Percentiles rank a stretch among this genome's conserved stretches.
Evolutionary conservation across 1,140 invertebrate genomes (phyloP).

Genomic region (Drosophila lini): DNA sequence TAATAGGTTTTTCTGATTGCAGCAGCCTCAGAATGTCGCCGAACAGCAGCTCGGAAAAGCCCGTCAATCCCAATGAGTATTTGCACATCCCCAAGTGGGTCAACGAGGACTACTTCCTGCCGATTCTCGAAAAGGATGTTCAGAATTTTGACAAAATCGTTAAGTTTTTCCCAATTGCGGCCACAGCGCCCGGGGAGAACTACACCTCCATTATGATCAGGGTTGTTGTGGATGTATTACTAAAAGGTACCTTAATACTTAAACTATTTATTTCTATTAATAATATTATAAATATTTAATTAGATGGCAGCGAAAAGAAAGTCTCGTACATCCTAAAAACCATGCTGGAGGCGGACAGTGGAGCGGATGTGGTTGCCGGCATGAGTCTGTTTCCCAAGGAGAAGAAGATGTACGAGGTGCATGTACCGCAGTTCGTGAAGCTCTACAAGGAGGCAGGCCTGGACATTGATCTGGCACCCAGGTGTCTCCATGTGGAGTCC

Average conservation of each 20-base stretch:
- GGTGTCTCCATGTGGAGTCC: conserved; percentile 57
- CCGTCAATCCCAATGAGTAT: conserved; percentile 64
- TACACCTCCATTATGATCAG: conserved; percentile 76
- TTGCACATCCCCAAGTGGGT: conserved; percentile 84
- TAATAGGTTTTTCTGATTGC: conserved; percentile 13
- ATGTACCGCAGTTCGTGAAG: conserved; percentile 59
- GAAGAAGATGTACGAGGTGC: conserved; percentile 66
- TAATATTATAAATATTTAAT: not conserved
- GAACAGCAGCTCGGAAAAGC: conserved; percentile 36
- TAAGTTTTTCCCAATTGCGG: conserved; percentile 62
- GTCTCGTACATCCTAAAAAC: conserved; percentile 76
- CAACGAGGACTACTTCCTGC: conserved; percentile 84
- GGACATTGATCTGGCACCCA: no score
- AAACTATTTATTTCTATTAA: not conserved
- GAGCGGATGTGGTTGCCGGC: conserved; percentile 43
- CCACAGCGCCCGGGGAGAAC: conserved; percentile 74
- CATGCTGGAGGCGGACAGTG: conserved; percentile 43
- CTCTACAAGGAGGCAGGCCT: conserved; percentile 80
- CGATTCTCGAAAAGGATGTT: conserved; percentile 81
- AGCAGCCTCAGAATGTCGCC: conserved; percentile 54
- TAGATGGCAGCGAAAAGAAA: conserved; percentile 59
- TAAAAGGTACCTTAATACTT: conserved; percentile 45
- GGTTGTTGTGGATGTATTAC: conserved; percentile 54
- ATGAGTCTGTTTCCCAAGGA: conserved; percentile 77
- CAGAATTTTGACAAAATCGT: conserved; percentile 46